These are phyloP conservation scores for Agriopis leucophaearia DNA, from an alignment of 2,888 invertebrate genomes.

Conservation along the genomic window DNA sequence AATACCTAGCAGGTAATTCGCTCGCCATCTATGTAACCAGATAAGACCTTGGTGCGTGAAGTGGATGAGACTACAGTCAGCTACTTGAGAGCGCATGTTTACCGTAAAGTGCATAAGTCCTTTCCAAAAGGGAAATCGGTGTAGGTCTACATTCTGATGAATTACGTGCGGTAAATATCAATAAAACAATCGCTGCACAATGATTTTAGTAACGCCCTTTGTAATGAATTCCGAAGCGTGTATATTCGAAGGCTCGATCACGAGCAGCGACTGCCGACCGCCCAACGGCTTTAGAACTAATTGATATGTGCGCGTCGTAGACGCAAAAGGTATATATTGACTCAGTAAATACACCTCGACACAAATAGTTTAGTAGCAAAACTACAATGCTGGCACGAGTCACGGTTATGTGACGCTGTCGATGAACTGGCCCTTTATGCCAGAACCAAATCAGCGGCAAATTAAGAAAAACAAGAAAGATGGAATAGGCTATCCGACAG, in stretches of 20 bases:
- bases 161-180: conserved; percentile 17
- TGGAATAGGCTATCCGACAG: too few relatives aligned
- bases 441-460: not conserved
- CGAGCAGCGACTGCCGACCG: conserved; percentile 48
- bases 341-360: conserved; percentile 40
- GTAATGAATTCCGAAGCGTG: conserved; percentile 38
- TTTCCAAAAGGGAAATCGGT: conserved; percentile 17
- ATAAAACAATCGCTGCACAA: conserved; percentile 11
- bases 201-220: conserved; percentile 13
- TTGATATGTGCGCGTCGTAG: conserved; percentile 73
- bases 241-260: conserved; percentile 42
- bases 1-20: conserved; percentile 48
- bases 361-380: conserved; percentile 51
- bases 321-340: conserved; percentile 51
- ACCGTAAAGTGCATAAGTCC: not conserved
- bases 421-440: conserved; percentile 8
- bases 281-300: conserved; percentile 63
- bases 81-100: conserved; percentile 3
- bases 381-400: conserved; percentile 63
- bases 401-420: conserved; percentile 52
- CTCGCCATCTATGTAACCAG: conserved; percentile 48
- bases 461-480: not conserved
- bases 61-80: conserved; percentile 33
- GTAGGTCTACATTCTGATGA: conserved; percentile 9
- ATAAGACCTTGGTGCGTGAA: conserved; percentile 41